Base-by-base conservation (phyloP, 2,113 vertebrate species). In the Dipodomys merriami region DNA sequence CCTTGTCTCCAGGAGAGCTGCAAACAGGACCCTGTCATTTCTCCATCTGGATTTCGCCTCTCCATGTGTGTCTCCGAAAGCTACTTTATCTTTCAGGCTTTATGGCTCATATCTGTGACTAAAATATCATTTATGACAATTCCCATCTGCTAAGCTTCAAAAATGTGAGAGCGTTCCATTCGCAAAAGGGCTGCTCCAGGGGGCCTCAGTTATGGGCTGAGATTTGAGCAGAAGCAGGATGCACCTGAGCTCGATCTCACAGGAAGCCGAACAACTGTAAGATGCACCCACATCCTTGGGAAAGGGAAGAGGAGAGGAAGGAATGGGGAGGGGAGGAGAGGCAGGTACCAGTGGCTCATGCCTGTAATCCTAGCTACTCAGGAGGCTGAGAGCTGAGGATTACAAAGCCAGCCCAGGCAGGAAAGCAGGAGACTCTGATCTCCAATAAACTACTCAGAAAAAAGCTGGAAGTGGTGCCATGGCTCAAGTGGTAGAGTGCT, bases 61-160 rank as follows among this genome's bases (percentile, higher is more conserved):
- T 96, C 89, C 91, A 86, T 92, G 96, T 95, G 94, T 93, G 91
- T 94, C 95, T 94, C 91, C 64, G 91, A 96, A 91, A 96, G 96
- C 95, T 78, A 96, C 86, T 96, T 96, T 94, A 95, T 97, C 95
- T 94, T 96, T 94, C 95, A 80, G 93, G 95, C 95, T 97, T 97
- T 97, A 97, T 94, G 94, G 91, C 91, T 97, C 92, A 82, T 97
- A 95, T 83, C 5, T 86, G 95, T 93, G 96, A 97, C 84, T 96
- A 94, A 96, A 97, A 96, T 96, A 96, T 69, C 74, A 95, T 53
- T 95, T 95, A 96, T 97, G 95, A 96, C 96, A 95, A 96, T 94
- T 94, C 96, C 95, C 88, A 96, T 76, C 83, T 91, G 81, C 90
- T 97, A 74, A 96, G 90, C 93, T 95, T 83, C 96, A 96, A 46